Conservation (phyloP, 2,113 vertebrate genomes). For the Clarias batrachus region DNA sequence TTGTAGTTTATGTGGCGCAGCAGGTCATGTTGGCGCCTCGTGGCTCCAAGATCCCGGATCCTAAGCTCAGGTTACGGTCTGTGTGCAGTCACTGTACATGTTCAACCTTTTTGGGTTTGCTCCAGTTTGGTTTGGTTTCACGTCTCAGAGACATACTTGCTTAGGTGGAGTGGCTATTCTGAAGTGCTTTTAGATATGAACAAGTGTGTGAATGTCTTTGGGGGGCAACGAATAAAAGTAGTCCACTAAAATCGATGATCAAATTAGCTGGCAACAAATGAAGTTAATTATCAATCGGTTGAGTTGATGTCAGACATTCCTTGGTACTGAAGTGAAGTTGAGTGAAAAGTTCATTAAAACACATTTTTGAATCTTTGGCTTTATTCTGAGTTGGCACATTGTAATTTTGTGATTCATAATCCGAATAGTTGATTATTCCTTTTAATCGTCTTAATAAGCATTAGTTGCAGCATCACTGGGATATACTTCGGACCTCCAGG, state of each 20-base stretch:
- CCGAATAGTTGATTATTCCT: too few species aligned
- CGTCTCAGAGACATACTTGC: neutral
- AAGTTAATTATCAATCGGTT: too few species aligned
- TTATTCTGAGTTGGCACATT: too few species aligned
- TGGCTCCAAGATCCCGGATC: neutral
- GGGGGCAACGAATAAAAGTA: too few species aligned
- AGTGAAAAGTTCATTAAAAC: too few species aligned
- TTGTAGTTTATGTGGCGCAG: neutral
- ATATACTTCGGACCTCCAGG: neutral
- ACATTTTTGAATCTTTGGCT: too few species aligned
- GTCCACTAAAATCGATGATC: too few species aligned
- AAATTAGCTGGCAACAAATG: too few species aligned
- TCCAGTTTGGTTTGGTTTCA: neutral
- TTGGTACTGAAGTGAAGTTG: too few species aligned
- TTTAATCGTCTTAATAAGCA: too few species aligned
- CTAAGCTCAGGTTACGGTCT: neutral
- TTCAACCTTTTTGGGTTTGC: neutral
- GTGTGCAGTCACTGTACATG: neutral
- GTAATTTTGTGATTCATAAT: too few species aligned
- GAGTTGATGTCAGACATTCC: too few species aligned
- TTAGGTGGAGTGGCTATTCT: neutral
- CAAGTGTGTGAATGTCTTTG: neutral
- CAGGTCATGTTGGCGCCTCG: neutral
- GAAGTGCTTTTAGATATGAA: neutral
- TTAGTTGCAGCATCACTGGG: neutral